Percentiles rank a stretch among this genome's conserved stretches.
phyloP scores from a whole-genome alignment of 2,888 invertebrate species.

The Mantis religiosa region DNA sequence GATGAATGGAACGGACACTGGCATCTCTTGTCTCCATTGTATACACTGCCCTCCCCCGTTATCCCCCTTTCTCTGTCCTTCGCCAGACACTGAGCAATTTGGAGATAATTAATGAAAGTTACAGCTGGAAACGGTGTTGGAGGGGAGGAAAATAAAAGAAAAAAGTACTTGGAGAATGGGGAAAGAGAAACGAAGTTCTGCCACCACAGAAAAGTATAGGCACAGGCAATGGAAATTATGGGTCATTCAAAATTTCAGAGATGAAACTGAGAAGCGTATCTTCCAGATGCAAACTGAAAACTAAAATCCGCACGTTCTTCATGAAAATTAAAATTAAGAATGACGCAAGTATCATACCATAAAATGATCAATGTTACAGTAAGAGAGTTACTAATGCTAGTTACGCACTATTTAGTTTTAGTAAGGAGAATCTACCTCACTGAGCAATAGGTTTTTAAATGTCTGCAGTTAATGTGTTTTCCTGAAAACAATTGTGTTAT shows the following conservation, averaged over 20 bases:
- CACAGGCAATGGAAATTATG: not conserved
- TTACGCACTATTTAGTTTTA: too few relatives aligned
- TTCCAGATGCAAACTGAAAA: too few relatives aligned
- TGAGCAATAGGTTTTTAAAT: too few relatives aligned
- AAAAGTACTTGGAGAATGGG: not conserved
- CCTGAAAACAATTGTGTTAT: too few relatives aligned
- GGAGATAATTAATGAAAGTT: conserved; percentile 25
- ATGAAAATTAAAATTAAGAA: too few relatives aligned
- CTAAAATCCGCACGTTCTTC: too few relatives aligned
- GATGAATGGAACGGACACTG: not conserved
- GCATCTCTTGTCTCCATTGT: not conserved
- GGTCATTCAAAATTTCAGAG: not conserved
- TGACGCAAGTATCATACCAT: too few relatives aligned
- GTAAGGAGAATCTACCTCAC: too few relatives aligned
- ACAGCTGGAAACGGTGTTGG: not conserved
- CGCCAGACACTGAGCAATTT: conserved; percentile 15
- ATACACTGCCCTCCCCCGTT: not conserved
- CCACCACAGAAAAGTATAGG: not conserved
- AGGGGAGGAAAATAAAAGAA: not conserved
- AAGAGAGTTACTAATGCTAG: too few relatives aligned
- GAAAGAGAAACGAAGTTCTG: not conserved
- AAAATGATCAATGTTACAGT: too few relatives aligned
- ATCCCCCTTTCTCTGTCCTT: not conserved
- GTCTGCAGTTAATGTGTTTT: too few relatives aligned
- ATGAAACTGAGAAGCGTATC: too few relatives aligned